Percentiles rank a stretch among this genome's conserved stretches.
Conservation (phyloP, 64 coral and sea anemone genomes). For the Porites australiensis region DNA sequence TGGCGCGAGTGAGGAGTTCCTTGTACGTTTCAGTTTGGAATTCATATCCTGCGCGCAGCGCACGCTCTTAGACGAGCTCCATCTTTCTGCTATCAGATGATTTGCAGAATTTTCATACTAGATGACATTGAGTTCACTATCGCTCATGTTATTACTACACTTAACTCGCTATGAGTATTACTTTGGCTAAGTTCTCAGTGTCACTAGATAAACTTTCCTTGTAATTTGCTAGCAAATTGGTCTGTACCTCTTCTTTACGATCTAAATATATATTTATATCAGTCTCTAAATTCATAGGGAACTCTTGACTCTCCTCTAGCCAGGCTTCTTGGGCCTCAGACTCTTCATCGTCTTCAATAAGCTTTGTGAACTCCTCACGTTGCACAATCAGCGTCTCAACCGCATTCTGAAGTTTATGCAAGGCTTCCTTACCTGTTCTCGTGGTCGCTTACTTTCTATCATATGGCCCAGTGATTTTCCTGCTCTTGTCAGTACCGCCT, state of each 20-base stretch:
- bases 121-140: too few relatives aligned
- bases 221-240: neutral
- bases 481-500: conserved; percentile 20
- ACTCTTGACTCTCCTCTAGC: conserved; percentile 54
- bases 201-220: neutral
- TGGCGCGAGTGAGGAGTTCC: too few relatives aligned
- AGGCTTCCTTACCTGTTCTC: conserved; percentile 48
- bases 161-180: neutral
- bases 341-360: conserved; percentile 48
- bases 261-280: conserved; percentile 47
- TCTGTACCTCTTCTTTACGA: conserved; percentile 7
- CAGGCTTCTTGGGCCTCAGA: conserved; percentile 59
- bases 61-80: too few relatives aligned
- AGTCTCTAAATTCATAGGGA: conserved; percentile 23
- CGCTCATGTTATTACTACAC: too few relatives aligned
- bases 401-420: too few relatives aligned
- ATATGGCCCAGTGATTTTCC: conserved; percentile 1
- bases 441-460: conserved; percentile 6
- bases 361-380: conserved; percentile 35
- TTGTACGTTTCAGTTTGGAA: too few relatives aligned
- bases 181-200: neutral
- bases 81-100: too few relatives aligned
- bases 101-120: too few relatives aligned
- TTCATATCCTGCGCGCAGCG: too few relatives aligned
- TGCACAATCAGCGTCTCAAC: conserved; percentile 5